Evolutionary conservation across 2,113 vertebrate genomes (phyloP).

Genomic region (Coryphaenoides rupestris): DNA sequence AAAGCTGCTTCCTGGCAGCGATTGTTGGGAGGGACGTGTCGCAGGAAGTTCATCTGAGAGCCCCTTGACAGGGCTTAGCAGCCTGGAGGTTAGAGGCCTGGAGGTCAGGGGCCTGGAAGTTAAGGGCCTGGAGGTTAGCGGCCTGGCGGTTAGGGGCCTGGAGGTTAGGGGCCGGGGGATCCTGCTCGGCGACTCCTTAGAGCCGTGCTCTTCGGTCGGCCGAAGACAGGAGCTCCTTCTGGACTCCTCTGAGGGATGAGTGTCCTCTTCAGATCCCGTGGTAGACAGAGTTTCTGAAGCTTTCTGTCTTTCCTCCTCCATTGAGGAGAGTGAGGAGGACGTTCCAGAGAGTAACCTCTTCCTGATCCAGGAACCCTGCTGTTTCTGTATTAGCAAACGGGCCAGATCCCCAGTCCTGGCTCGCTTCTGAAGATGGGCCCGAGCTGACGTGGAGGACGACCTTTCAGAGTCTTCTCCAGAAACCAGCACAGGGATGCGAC

Average conservation of each 20-base stretch:
- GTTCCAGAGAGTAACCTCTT: conserved; percentile 79
- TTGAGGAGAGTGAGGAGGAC: conserved; percentile 86
- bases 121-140: conserved; percentile 79
- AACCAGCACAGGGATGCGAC: conserved; percentile 86
- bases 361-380: conserved; percentile 80
- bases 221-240: conserved; percentile 65
- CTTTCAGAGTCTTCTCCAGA: conserved; percentile 85
- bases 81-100: neutral
- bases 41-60: conserved; percentile 20
- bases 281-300: conserved; percentile 84
- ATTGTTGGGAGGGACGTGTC: conserved; percentile 26
- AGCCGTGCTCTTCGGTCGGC: conserved; percentile 59
- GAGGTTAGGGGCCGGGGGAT: conserved; percentile 79
- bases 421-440: conserved; percentile 71
- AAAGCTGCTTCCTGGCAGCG: conserved; percentile 20
- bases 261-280: conserved; percentile 90
- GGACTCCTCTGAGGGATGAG: conserved; percentile 79
- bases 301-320: conserved; percentile 74
- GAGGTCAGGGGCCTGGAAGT: too few relatives aligned
- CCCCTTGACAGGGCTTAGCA: conserved; percentile 65
- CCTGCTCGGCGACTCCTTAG: conserved; percentile 72
- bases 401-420: conserved; percentile 79
- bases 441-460: conserved; percentile 72
- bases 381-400: conserved; percentile 83
- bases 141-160: too few relatives aligned